Evolutionary conservation across 2,888 invertebrate genomes (phyloP), one percentile per base, ranked within the genome.

Genomic region (Dasysyrphus tricinctus): DNA sequence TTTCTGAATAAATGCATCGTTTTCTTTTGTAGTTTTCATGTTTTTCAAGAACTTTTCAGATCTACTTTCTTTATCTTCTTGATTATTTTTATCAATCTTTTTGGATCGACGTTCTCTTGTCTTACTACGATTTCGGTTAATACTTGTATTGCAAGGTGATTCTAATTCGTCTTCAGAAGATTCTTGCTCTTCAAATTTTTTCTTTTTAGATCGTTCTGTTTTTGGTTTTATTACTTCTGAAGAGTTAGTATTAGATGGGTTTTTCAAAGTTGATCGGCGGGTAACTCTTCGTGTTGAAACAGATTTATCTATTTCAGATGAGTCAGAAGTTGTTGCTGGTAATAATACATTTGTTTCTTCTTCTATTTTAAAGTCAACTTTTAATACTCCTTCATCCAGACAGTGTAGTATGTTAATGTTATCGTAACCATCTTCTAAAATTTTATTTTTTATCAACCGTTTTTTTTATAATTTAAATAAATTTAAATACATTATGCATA

Each of bases 1-100:
- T 29, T 88, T 80, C 3, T 88, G 77, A 16, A 89, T 89, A 44
- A 88, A 86, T 8, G 76, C 86, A 59, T 89, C 88, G 56, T 88
- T 86, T 79, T 89, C 88, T 56, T 82, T 88, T 1, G 88, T 80
- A 9, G 75, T 78, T 54, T 80, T 47, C 29, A 75, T 16, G 19
- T 70, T 80, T 67, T 24, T 65, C 9, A 63, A 51, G 49, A 65
- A 39, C 54, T 84, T 80, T 61, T 77, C 80, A 6, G 84, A 75
- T 49, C 72, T 61, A 3, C 72, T 19, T n/a, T 77, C 78, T 16
- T 19, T 49, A 6, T 32, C 8, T 8, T 49, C 19, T 34, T 79
- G 67, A 11, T 9, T 67, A 24, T 19, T 24, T 79, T 59, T 47
- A 47, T 87, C 72, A 19, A 54, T 42, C 9, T 81, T 81, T 32